A percentile compares a stretch with the other conserved stretches of the same genome.
Conservation (phyloP, 2,888 invertebrate species). For the Ophion obscuratus region DNA sequence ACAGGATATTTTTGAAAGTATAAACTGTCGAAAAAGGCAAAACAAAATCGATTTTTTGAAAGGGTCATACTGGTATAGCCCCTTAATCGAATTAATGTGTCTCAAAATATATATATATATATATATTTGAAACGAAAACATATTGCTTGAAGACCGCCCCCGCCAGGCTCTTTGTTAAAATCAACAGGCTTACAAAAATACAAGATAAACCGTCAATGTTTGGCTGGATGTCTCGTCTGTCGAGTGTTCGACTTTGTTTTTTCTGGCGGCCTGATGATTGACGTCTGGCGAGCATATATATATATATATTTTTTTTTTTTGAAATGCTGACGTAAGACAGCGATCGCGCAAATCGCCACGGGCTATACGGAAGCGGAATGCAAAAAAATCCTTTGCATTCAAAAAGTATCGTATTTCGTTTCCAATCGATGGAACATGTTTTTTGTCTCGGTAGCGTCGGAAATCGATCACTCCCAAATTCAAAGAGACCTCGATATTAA, state of each 20-base stretch:
- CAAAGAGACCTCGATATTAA: background rate
- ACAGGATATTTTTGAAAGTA: no score
- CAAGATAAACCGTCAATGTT: constrained; percentile 7
- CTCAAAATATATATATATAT: background rate
- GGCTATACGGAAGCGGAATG: background rate
- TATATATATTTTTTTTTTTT: no score
- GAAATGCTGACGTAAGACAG: background rate
- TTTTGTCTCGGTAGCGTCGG: background rate
- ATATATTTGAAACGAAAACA: constrained; percentile 46
- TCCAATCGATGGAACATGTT: background rate
- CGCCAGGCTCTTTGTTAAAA: constrained; percentile 14
- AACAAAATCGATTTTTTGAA: no score
- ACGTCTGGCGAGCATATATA: background rate
- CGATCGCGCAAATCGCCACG: background rate
- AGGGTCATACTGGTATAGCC: no score
- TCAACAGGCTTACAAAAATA: constrained; percentile 61
- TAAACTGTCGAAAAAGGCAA: no score
- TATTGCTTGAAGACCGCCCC: constrained; percentile 37
- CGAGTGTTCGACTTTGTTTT: background rate
- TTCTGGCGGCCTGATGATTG: background rate
- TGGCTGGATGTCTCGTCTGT: background rate
- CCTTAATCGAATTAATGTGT: background rate
- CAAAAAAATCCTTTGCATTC: background rate
- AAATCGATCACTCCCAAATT: background rate
- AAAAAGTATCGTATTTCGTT: background rate